phyloP scores from a whole-genome alignment of 2,113 vertebrate species.

The Ondatra zibethicus region DNA sequence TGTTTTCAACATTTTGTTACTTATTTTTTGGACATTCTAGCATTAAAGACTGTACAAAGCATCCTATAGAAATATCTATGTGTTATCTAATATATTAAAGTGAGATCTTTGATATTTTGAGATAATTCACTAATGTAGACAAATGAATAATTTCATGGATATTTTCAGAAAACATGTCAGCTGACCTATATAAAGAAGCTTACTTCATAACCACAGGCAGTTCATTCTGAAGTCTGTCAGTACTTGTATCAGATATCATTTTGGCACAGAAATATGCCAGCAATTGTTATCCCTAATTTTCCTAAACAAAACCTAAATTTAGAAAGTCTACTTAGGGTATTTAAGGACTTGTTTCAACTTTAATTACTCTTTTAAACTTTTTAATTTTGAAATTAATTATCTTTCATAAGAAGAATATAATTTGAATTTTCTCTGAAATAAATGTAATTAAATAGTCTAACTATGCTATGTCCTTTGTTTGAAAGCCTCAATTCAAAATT shows the following conservation, averaged over 20 bases:
- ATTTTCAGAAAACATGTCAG: background rate
- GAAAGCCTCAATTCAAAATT: constrained; percentile 45
- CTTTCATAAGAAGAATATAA: constrained; percentile 19
- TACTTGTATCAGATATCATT: background rate
- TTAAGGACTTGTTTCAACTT: constrained; percentile 55
- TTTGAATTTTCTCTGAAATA: constrained; percentile 56
- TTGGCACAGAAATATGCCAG: background rate
- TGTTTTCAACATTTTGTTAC: too few relatives aligned
- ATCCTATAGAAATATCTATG: background rate
- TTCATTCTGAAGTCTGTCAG: constrained; percentile 17
- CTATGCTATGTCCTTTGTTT: background rate
- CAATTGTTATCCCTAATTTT: constrained; percentile 36
- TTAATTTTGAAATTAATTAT: constrained; percentile 66
- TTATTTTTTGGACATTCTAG: background rate
- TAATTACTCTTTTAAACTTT: constrained; percentile 59
- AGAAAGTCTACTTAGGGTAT: background rate
- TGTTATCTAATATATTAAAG: background rate
- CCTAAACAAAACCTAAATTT: constrained; percentile 35
- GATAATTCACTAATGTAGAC: background rate
- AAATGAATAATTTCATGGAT: background rate
- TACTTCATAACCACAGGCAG: background rate
- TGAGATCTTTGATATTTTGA: background rate
- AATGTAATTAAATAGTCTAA: constrained; percentile 12
- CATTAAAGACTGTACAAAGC: background rate
- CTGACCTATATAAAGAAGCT: background rate